Percentiles rank a stretch among this genome's conserved stretches.
Evolutionary conservation across 2,888 invertebrate genomes (phyloP).

Genomic region (Clitarchus hookeri): DNA sequence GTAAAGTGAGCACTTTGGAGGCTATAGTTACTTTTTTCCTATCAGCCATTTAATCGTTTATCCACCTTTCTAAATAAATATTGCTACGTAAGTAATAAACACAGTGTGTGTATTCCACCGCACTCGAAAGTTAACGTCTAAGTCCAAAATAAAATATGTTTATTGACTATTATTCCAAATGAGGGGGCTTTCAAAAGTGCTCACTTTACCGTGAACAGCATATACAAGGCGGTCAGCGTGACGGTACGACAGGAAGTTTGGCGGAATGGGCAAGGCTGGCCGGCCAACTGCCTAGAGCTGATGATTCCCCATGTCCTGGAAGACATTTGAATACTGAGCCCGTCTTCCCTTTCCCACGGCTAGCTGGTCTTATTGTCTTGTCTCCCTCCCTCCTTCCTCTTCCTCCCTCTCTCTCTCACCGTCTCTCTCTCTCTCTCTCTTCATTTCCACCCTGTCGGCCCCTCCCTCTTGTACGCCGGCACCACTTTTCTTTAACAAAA

Average conservation of each 20-base stretch:
- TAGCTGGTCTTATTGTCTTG: not conserved
- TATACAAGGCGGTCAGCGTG: not conserved
- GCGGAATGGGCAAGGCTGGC: not conserved
- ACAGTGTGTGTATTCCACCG: no score
- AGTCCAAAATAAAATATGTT: no score
- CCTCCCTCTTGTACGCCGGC: not conserved
- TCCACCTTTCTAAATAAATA: no score
- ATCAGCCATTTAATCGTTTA: no score
- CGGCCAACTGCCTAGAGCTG: not conserved
- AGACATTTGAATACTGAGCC: not conserved
- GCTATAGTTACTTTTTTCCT: no score
- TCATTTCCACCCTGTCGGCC: not conserved
- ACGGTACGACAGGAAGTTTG: not conserved
- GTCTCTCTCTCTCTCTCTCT: not conserved
- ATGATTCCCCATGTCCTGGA: not conserved
- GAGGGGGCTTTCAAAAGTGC: no score
- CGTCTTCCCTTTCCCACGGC: not conserved
- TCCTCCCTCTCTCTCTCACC: not conserved
- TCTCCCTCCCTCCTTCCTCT: not conserved
- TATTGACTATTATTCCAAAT: no score
- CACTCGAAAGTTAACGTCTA: no score
- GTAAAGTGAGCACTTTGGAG: no score
- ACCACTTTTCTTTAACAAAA: constrained; percentile 22
- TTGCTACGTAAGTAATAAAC: no score
- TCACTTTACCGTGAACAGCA: no score